Evolutionary conservation across 2,797 vertebrate species (phyloP), one percentile per base, ranked within the genome.

Genomic region (Cossypha polioptera): DNA sequence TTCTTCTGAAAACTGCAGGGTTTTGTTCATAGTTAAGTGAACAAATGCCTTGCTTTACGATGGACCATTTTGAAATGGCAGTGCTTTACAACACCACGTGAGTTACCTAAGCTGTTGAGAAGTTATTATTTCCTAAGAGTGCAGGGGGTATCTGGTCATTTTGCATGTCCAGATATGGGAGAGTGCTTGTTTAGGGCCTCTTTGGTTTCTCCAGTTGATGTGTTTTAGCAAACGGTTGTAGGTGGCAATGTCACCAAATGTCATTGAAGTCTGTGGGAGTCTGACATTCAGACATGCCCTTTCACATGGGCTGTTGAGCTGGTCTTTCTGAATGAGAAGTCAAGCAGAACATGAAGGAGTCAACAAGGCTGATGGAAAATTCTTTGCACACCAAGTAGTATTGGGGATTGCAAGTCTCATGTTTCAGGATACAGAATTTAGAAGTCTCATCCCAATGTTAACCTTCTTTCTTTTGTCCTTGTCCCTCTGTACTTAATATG

Each of bases 1-100:
- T 96, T 94, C 93, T 95, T 92, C 94, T 86, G 73, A 92, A 86
- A 95, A 80, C 65, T 28, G 43, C 78, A 74, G 62, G 26, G 81
- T 26, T 92, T 94, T 89, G 72, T 92, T 95, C 62, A 31, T 53
- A 31, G 53, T 58, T 77, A 68, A 66, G 86, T 75, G 82, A 90
- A 84, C 87, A 92, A 90, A 59, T 86, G 33, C 83, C 81, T 92
- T 75, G 88, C 65, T 94, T 82, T 92, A 53, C 71, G 74, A 16
- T 17, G 74, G 47, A 69, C 72, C 80, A 43, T 90, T 65, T 47
- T 87, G 57, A 87, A 90, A 87, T 47, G 81, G 58, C 55, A 90
- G 13, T 45, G 66, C 61, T 86, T 68, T 77, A 63, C 55, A 35
- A 11, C 57, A 43, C 35, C 75, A 36, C 7, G 7, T 80, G 78